Base-by-base conservation (phyloP, 2,888 invertebrate species). In the Lasioglossum villosulum region DNA sequence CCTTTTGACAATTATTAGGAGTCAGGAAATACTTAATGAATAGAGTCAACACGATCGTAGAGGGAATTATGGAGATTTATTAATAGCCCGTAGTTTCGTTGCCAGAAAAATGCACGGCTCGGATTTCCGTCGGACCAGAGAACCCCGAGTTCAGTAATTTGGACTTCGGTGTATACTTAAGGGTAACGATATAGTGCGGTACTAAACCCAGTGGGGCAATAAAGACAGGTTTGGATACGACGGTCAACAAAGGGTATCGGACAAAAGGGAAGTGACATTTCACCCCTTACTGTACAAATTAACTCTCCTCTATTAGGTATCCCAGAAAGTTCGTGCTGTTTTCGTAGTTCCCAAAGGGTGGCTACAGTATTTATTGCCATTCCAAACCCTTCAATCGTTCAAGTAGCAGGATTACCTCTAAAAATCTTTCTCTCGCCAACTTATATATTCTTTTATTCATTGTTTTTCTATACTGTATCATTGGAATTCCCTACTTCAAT, bases 181-280 rank as follows among this genome's bases (percentile, higher is more conserved):
- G 66, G 66, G 66, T 66, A 66, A 66, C 66, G 34, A 66, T 66
- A 66, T 34, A 30, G 34, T 34, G 66, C 30, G 66, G 30, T 19
- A 30, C 30, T 19, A 19, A 66, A 34, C 66, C 34, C 66, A 66
- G 30, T 16, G 66, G 66, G 66, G 34, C 66, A 66, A 66, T 66
- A 66, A 66, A 66, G 66, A 66, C 66, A 34, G 66, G 66, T 30
- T 66, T 34, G 66, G 66, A 34, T 34, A 30, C 66, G 66, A 34
- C 19, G 34, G 66, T 66, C 66, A 66, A 34, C 66, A 66, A 66
- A 66, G 66, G 66, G 34, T 66, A 66, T 66, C 66, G 34, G 66
- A 66, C 34, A 66, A 66, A 34, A 66, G 66, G 66, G 19, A 66
- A 66, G 66, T 66, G 66, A 66, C 66, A 34, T 66, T 66, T 66